Percentiles rank a stretch among this genome's conserved stretches.
These are phyloP conservation scores for Diplogasteroides magnus DNA, from an alignment of 1,140 invertebrate species.

Conservation along the genomic window DNA sequence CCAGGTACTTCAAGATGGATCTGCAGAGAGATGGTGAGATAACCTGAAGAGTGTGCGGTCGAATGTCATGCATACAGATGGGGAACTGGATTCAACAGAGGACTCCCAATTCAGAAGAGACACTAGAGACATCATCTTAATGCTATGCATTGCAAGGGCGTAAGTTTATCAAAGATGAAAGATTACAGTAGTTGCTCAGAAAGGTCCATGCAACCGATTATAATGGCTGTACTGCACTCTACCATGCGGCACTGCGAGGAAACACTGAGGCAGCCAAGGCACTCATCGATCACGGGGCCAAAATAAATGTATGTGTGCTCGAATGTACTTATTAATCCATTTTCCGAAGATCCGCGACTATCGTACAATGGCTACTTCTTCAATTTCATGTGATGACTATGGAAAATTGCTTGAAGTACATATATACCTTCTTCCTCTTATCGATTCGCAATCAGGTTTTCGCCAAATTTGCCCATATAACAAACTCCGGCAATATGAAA, in stretches of 20 bases:
- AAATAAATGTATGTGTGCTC: slow-evolving; percentile 10
- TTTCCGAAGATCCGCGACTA: too few relatives aligned
- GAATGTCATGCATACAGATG: too few relatives aligned
- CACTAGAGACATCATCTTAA: background rate
- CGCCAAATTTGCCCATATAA: background rate
- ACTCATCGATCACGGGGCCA: slow-evolving; percentile 49
- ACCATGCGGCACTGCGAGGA: slow-evolving; percentile 56
- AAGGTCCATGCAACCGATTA: background rate
- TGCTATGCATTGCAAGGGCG: background rate
- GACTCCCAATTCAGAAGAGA: too few relatives aligned
- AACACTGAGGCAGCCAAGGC: slow-evolving; percentile 52
- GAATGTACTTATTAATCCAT: slow-evolving; percentile 8
- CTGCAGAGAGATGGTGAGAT: background rate
- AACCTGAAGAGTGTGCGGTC: too few relatives aligned
- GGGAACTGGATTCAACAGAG: too few relatives aligned
- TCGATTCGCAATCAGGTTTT: background rate
- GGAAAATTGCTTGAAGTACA: background rate
- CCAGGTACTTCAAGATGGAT: background rate
- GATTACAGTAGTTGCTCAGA: background rate
- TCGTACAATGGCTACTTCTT: background rate
- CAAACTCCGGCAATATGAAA: background rate
- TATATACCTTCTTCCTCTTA: background rate
- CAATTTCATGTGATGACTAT: slow-evolving; percentile 1
- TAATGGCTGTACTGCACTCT: slow-evolving; percentile 39
- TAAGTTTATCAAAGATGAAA: background rate